A percentile compares a stretch with the other conserved stretches of the same genome.
Evolutionary conservation across 2,888 invertebrate species (phyloP).

Genomic region (Lasioglossum leucozonium): DNA sequence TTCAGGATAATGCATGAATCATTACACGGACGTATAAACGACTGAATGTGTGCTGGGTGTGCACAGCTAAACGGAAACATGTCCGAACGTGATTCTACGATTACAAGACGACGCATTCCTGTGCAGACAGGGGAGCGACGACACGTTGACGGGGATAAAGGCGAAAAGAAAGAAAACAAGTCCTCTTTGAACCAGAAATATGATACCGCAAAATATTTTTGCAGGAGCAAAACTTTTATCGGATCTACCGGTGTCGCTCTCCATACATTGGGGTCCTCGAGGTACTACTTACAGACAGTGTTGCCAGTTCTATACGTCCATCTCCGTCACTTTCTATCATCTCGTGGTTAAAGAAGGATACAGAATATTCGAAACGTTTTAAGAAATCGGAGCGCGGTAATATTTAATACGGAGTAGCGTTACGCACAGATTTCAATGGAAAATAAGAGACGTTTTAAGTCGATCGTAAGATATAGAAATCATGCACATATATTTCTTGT

Average conservation of each 20-base stretch:
- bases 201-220: neutral
- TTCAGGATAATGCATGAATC: neutral
- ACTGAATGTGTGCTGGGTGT: neutral
- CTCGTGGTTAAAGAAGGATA: neutral
- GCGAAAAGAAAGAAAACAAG: neutral
- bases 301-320: neutral
- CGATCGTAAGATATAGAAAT: too few species aligned
- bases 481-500: too few species aligned
- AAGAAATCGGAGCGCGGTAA: neutral
- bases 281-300: neutral
- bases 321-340: neutral
- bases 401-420: neutral
- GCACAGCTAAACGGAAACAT: neutral
- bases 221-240: neutral
- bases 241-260: neutral
- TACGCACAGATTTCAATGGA: neutral
- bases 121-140: neutral
- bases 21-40: neutral
- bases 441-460: too few species aligned
- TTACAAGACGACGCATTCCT: constrained; percentile 4
- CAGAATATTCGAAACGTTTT: neutral
- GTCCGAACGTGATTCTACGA: neutral
- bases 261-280: neutral
- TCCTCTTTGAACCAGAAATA: neutral
- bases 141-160: neutral